phyloP scores from a whole-genome alignment of 2,888 invertebrate genomes.

The Xylota segnis region DNA sequence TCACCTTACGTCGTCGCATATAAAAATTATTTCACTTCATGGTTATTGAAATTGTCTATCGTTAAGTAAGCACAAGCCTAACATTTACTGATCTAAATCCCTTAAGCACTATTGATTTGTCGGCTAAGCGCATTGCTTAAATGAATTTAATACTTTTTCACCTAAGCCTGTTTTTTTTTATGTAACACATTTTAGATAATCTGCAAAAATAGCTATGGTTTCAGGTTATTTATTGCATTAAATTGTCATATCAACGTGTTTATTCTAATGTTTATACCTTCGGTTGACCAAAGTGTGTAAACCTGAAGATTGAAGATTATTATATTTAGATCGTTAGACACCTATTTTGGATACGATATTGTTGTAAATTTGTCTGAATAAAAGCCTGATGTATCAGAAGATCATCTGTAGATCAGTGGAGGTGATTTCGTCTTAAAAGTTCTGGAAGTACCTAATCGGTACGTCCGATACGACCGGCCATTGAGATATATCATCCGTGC shows the following conservation, averaged over 20 bases:
- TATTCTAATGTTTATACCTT: not conserved
- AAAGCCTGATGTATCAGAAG: too few species aligned
- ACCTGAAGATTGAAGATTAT: too few species aligned
- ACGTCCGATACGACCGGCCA: too few species aligned
- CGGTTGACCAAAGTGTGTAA: not conserved
- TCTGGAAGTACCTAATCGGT: too few species aligned
- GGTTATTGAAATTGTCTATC: not conserved
- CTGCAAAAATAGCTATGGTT: conserved; percentile 15
- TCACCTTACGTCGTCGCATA: too few species aligned
- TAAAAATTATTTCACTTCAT: not conserved
- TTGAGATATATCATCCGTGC: too few species aligned
- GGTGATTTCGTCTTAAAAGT: too few species aligned
- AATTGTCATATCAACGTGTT: conserved; percentile 22
- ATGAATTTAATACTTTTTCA: conserved; percentile 12
- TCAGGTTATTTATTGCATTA: conserved; percentile 15
- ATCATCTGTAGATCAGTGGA: too few species aligned
- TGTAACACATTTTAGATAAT: conserved; percentile 10
- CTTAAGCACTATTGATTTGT: conserved; percentile 38
- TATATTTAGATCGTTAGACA: too few species aligned
- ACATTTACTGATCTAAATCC: conserved; percentile 9
- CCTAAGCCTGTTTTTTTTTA: not conserved
- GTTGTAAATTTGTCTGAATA: too few species aligned
- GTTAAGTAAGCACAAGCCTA: not conserved
- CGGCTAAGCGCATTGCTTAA: not conserved
- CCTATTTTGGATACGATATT: too few species aligned